phyloP scores from a whole-genome alignment of 2,797 vertebrate genomes.

The Spheniscus humboldti region DNA sequence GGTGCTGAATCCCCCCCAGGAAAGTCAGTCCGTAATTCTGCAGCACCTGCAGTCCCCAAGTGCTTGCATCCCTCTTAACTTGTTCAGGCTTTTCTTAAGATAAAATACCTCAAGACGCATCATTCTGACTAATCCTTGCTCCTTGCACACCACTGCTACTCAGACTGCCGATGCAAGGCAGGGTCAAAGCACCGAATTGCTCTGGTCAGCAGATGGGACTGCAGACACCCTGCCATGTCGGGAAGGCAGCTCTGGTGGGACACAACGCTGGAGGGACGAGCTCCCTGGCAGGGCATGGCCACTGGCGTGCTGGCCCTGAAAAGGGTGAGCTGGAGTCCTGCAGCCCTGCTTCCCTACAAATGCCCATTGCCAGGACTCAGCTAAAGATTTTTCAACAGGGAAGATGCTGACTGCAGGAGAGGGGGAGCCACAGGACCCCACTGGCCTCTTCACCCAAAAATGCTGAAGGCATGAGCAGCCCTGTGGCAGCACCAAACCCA shows the following conservation, averaged over 20 bases:
- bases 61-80: neutral
- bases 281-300: neutral
- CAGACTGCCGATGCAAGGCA: neutral
- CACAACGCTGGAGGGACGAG: neutral
- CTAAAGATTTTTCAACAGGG: neutral
- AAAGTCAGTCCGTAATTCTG: neutral
- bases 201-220: neutral
- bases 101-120: neutral
- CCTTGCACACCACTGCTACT: neutral
- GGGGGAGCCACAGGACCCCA: neutral
- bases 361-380: neutral
- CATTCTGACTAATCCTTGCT: neutral
- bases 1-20: neutral
- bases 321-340: neutral
- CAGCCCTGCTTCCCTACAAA: neutral
- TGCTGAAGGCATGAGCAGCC: neutral
- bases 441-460: neutral
- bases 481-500: neutral
- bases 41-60: neutral
- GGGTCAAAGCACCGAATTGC: neutral
- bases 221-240: rapidly evolving
- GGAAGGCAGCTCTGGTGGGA: neutral
- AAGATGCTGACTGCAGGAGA: neutral
- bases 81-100: neutral
- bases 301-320: neutral